A percentile compares a stretch with the other conserved stretches of the same genome.
phyloP scores from a whole-genome alignment of 2,888 invertebrate genomes.

The Eupithecia abbreviata region DNA sequence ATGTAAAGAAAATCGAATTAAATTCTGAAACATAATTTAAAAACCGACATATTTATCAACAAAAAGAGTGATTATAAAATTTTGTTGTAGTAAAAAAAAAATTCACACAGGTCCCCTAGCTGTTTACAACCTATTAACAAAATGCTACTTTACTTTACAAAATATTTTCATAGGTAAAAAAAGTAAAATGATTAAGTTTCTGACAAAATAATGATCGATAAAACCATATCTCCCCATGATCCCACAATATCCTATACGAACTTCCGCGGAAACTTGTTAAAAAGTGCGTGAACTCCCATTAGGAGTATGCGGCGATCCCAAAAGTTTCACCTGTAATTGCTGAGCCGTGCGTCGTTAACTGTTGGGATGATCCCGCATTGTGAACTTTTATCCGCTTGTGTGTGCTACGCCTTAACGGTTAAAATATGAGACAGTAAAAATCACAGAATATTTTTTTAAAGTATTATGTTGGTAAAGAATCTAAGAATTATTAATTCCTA shows the following conservation, averaged over 20 bases:
- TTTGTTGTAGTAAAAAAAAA: neutral
- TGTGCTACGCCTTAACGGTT: slow-evolving; percentile 25
- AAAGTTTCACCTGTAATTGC: slow-evolving; percentile 64
- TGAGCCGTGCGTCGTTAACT: slow-evolving; percentile 50
- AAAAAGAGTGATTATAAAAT: neutral
- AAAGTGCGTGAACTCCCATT: slow-evolving; percentile 75
- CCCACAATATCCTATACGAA: slow-evolving; percentile 54
- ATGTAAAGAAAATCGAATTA: neutral
- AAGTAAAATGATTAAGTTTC: neutral
- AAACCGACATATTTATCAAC: neutral
- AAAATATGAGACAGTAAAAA: neutral
- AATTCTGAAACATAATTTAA: neutral
- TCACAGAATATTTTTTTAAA: neutral
- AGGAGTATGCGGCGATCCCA: slow-evolving; percentile 51
- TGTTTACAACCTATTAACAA: neutral
- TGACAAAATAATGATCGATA: neutral
- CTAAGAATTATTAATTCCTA: neutral
- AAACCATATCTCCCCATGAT: slow-evolving; percentile 41
- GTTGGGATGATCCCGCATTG: slow-evolving; percentile 42
- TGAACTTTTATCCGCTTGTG: slow-evolving; percentile 35
- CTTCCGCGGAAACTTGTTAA: slow-evolving; percentile 68
- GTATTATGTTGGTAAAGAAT: neutral
- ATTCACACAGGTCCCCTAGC: neutral
- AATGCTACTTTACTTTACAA: neutral
- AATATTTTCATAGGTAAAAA: neutral